Evolutionary conservation across 2,113 vertebrate species (phyloP).

Genomic region (Pardalotus punctatus): DNA sequence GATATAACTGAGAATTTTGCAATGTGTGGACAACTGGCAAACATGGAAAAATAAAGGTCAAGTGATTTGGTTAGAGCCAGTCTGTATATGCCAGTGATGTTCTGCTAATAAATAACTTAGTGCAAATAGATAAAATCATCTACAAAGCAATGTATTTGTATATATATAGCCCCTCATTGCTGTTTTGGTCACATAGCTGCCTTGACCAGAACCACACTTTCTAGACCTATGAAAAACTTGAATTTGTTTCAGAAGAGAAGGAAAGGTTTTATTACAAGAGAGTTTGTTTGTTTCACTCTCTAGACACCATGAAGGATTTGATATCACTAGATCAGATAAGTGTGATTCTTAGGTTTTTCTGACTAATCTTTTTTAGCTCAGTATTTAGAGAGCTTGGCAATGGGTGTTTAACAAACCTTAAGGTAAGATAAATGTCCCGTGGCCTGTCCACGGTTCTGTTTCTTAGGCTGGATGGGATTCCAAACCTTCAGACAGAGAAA

Average conservation of each 20-base stretch:
- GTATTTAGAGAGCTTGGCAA: background rate
- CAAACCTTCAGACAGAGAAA: background rate
- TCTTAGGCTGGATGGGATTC: background rate
- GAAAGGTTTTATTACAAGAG: background rate
- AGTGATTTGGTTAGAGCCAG: background rate
- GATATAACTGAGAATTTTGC: background rate
- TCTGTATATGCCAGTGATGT: background rate
- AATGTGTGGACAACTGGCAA: background rate
- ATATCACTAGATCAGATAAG: background rate
- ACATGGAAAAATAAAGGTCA: accelerated
- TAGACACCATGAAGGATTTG: background rate
- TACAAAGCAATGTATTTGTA: background rate
- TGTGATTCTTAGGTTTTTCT: background rate
- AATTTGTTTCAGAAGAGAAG: background rate
- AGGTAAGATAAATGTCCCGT: background rate
- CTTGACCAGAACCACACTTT: background rate
- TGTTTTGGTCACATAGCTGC: background rate
- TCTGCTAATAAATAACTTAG: background rate
- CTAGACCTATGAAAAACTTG: background rate
- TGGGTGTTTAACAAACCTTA: background rate
- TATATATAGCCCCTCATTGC: background rate
- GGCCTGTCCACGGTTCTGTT: background rate
- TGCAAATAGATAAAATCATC: background rate
- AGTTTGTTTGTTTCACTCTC: background rate
- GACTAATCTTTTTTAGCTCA: background rate